Evolutionary conservation across 2,888 invertebrate species (phyloP).

Genomic region (Polylopha cassiicola): DNA sequence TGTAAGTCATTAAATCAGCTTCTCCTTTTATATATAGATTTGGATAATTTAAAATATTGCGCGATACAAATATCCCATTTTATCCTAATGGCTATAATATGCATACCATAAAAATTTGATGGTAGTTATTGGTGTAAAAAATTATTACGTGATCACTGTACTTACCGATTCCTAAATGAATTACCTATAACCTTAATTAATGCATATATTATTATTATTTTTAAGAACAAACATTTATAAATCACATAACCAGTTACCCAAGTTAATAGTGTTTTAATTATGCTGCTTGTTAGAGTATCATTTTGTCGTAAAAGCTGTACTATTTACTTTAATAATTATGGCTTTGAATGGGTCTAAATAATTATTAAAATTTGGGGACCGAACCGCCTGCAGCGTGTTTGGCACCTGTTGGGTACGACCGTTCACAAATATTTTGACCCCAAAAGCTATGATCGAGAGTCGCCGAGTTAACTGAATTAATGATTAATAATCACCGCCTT

Average conservation of each 20-base stretch:
- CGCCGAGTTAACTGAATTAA: slow-evolving; percentile 25
- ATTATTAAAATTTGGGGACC: slow-evolving; percentile 47
- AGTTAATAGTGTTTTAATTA: slow-evolving; percentile 51
- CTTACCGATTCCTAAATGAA: too few relatives aligned
- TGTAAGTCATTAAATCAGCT: too few relatives aligned
- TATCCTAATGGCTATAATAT: too few relatives aligned
- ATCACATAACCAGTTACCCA: slow-evolving; percentile 2
- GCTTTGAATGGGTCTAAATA: slow-evolving; percentile 38
- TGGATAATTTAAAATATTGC: too few relatives aligned
- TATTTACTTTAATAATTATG: slow-evolving; percentile 55
- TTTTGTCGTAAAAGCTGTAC: slow-evolving; percentile 29
- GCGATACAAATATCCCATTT: too few relatives aligned
- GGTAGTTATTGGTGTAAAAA: too few relatives aligned
- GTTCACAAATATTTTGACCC: slow-evolving; percentile 39
- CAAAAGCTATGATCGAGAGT: slow-evolving; percentile 28
- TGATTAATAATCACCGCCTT: slow-evolving; percentile 11
- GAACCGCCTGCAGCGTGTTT: slow-evolving; percentile 23
- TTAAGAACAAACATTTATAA: too few relatives aligned
- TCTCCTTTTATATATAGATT: too few relatives aligned
- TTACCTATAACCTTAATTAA: too few relatives aligned
- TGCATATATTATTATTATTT: too few relatives aligned
- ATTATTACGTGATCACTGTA: too few relatives aligned
- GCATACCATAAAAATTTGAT: too few relatives aligned
- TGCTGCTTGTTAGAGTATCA: slow-evolving; percentile 40
- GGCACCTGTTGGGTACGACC: slow-evolving; percentile 19